Percentiles rank a stretch among this genome's conserved stretches.
Evolutionary conservation across 2,888 invertebrate genomes (phyloP).

Genomic region (Zygaena filipendulae): DNA sequence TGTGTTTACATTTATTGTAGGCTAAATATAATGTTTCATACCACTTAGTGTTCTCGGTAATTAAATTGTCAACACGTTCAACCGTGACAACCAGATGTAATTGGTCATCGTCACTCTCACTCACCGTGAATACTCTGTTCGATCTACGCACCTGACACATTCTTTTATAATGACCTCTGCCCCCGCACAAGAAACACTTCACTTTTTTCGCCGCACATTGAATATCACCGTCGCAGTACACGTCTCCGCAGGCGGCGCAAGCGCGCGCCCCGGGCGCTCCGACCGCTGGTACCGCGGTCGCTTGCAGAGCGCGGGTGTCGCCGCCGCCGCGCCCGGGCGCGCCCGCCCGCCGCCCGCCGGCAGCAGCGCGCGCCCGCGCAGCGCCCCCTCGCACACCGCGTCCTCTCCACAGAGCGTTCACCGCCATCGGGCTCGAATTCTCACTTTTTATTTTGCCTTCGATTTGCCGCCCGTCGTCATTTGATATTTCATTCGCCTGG

Average conservation of each 20-base stretch:
- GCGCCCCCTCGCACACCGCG: slow-evolving; percentile 9
- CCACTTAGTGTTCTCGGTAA: slow-evolving; percentile 1
- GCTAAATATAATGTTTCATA: slow-evolving; percentile 11
- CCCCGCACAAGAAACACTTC: slow-evolving; percentile 2
- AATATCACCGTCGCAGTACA: slow-evolving; percentile 25
- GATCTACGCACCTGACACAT: slow-evolving; percentile 2
- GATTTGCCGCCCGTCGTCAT: slow-evolving; percentile 1
- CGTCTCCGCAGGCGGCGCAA: slow-evolving; percentile 81
- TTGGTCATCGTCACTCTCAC: slow-evolving; percentile 11
- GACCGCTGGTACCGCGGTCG: slow-evolving; percentile 12
- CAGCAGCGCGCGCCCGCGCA: slow-evolving; percentile 20
- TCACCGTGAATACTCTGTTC: slow-evolving; percentile 3
- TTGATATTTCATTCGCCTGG: slow-evolving; percentile 11
- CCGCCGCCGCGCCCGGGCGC: slow-evolving; percentile 24
- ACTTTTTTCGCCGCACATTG: slow-evolving; percentile 3
- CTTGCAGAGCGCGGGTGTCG: slow-evolving; percentile 17
- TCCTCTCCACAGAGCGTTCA: background rate
- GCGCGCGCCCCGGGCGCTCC: slow-evolving; percentile 79
- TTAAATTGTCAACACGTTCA: slow-evolving; percentile 4
- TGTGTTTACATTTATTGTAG: slow-evolving; percentile 4
- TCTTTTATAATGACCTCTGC: slow-evolving; percentile 3
- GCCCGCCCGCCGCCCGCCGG: slow-evolving; percentile 29
- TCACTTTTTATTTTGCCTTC: slow-evolving; percentile 1
- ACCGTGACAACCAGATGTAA: slow-evolving; percentile 2
- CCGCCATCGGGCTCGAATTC: slow-evolving; percentile 1